Percentiles rank a stretch among this genome's conserved stretches.
Evolutionary conservation across 2,113 vertebrate species (phyloP).

Genomic region (Phalacrocorax aristotelis): DNA sequence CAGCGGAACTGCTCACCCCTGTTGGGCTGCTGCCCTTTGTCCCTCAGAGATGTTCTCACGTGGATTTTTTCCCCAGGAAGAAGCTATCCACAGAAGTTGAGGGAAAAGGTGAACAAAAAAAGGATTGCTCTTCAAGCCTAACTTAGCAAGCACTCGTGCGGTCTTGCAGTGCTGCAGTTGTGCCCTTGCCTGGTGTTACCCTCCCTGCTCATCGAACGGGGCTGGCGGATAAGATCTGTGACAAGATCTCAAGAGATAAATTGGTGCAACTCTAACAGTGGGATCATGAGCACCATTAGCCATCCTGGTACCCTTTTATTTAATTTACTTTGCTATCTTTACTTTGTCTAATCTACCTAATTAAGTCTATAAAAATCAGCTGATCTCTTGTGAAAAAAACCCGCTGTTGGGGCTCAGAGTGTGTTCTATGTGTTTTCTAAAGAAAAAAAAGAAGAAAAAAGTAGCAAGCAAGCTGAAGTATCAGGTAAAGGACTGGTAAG

Average conservation of each 20-base stretch:
- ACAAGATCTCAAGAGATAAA: neutral
- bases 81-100: neutral
- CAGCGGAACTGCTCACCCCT: neutral
- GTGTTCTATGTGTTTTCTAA: neutral
- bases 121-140: accelerated
- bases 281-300: neutral
- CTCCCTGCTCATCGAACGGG: neutral
- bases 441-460: neutral
- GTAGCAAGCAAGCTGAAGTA: neutral
- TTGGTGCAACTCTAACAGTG: neutral
- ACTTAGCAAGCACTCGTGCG: accelerated
- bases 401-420: neutral
- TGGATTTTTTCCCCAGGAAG: neutral
- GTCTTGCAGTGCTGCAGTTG: neutral
- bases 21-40: neutral
- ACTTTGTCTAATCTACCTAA: neutral
- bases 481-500: neutral
- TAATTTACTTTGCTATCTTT: neutral
- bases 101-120: neutral
- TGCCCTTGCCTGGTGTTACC: neutral
- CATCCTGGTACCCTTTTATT: neutral
- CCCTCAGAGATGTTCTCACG: neutral
- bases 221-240: neutral
- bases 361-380: neutral
- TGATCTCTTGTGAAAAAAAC: neutral